Evolutionary conservation across 2,888 invertebrate species (phyloP).

Genomic region (Aphidius colemani): DNA sequence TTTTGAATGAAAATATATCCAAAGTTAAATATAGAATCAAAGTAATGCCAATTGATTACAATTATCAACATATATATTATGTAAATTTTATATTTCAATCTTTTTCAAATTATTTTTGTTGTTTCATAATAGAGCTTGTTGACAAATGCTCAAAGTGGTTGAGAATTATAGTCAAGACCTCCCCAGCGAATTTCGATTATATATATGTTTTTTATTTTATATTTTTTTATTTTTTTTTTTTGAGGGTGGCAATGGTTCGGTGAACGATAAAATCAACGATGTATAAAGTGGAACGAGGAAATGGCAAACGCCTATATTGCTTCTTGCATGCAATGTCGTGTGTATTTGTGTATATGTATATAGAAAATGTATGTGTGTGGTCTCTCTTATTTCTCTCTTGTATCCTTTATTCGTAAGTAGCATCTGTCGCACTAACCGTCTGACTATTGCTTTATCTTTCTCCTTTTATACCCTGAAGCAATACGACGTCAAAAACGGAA

Average conservation of each 20-base stretch:
- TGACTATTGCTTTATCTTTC: not conserved
- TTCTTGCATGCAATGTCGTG: constrained; percentile 32
- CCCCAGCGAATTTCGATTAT: too few species aligned
- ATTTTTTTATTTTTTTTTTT: not conserved
- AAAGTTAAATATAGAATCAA: too few species aligned
- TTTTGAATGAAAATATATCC: too few species aligned
- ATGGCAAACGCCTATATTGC: constrained; percentile 27
- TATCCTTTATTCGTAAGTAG: not conserved
- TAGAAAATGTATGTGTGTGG: not conserved
- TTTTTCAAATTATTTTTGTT: constrained; percentile 2
- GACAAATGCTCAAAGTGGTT: too few species aligned
- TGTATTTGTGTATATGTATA: constrained; percentile 14
- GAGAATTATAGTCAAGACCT: too few species aligned
- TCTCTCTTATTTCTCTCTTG: not conserved
- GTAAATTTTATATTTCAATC: too few species aligned
- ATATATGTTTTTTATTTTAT: not conserved
- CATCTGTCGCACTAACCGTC: constrained; percentile 7
- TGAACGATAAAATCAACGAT: constrained; percentile 9
- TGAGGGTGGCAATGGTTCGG: constrained; percentile 5
- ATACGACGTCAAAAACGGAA: constrained; percentile 25
- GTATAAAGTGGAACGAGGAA: constrained; percentile 11
- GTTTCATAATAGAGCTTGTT: constrained; percentile 9
- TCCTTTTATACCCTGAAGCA: not conserved
- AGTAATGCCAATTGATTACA: too few species aligned
- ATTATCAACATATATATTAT: too few species aligned